Conservation (phyloP, 2,113 vertebrate species). For the Heterocephalus glaber region DNA sequence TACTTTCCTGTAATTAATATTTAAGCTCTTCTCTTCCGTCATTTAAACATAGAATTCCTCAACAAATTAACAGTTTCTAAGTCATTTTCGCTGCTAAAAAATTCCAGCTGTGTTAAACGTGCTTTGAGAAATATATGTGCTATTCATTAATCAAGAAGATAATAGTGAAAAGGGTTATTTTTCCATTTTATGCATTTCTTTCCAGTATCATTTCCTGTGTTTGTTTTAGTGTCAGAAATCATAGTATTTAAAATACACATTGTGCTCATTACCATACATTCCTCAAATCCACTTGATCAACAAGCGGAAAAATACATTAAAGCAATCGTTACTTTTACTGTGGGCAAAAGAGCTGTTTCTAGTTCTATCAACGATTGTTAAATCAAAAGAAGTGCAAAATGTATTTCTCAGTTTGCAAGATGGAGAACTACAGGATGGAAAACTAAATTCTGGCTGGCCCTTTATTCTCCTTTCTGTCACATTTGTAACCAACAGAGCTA, state of each 20-base stretch:
- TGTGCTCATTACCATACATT: slow-evolving; percentile 49
- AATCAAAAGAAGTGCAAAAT: slow-evolving; percentile 59
- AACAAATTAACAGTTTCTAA: not conserved
- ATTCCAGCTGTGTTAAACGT: not conserved
- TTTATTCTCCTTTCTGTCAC: slow-evolving; percentile 60
- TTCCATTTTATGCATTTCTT: slow-evolving; percentile 14
- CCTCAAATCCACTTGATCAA: slow-evolving; percentile 38
- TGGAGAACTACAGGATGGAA: not conserved
- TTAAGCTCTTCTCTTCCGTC: not conserved
- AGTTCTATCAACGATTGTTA: slow-evolving; percentile 45
- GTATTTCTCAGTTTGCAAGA: slow-evolving; percentile 39
- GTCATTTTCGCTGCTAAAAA: slow-evolving; percentile 5
- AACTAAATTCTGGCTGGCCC: not conserved
- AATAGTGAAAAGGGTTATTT: not conserved
- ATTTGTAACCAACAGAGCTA: slow-evolving; percentile 48
- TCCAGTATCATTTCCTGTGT: slow-evolving; percentile 40
- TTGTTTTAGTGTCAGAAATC: not conserved
- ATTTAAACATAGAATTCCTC: not conserved
- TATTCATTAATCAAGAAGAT: slow-evolving; percentile 34
- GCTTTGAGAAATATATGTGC: not conserved
- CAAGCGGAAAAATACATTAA: slow-evolving; percentile 43
- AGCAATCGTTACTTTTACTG: slow-evolving; percentile 55
- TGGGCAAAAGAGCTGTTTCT: not conserved
- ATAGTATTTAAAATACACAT: not conserved
- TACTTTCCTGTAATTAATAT: not conserved